Base-by-base conservation (phyloP, 53 echinoderm and acorn worm genomes). In the Stichopus horrens region DNA sequence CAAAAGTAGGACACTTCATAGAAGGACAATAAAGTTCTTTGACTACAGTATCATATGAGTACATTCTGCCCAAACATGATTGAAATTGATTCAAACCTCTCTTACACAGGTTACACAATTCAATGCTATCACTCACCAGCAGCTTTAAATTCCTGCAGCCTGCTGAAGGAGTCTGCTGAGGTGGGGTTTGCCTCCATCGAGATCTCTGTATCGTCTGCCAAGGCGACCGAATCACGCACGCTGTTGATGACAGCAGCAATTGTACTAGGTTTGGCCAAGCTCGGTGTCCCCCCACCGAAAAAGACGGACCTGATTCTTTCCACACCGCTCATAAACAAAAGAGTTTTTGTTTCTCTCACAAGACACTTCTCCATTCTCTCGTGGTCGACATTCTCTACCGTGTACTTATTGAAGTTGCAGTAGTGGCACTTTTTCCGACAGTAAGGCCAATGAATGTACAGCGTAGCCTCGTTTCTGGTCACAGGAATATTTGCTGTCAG, bases 331-430 rank as follows among this genome's bases (percentile, higher is more conserved):
- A 92, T 11, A 23, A 54, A 56, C 7, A 97, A 37, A 54, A 97
- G 79, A 7, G 94, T 95, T 19, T 79, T 79, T 16, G 90, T 87
- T 79, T 97, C 98, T 18, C 66, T 85, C 14, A 93, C 88, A 0
- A 97, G 89, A 77, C 94, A 95, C 6, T 90, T 51, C 57, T 79
- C 87, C 95, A 97, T 95, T 74, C 83, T 88, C 18, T 90, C 88
- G 21, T 97, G 91, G 74, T 97, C 93, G 10, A 94, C 90, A 56
- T 75, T 86, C 14, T 75, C 74, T 13, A 60, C 75, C 51, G 95
- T 91, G 77, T 97, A 97, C 90, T 97, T 97, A 88, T 97, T 97
- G 83, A 97, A 97, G 86, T 97, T 95, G 76, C 98, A 97, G 89
- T 97, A 97, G n/a, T 95, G 93, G 88, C 95, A 97, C 57, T 93